Conservation (phyloP, 2,888 invertebrate species). For the Zygaena filipendulae region DNA sequence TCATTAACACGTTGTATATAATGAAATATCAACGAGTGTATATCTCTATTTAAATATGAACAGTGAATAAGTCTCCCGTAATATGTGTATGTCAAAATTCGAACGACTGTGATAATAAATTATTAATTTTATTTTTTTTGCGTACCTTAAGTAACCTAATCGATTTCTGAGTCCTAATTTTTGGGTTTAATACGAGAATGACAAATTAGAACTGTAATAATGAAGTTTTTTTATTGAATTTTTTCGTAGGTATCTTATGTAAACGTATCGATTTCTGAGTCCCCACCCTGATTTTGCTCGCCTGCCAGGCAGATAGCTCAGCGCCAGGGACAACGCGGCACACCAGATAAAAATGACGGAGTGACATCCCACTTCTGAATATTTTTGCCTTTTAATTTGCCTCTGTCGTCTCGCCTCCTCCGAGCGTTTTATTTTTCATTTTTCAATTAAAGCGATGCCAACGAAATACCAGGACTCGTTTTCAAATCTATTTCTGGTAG, state of each 20-base stretch:
- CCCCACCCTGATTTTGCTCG: conserved; percentile 24
- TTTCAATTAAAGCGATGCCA: conserved; percentile 14
- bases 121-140: no score
- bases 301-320: conserved; percentile 23
- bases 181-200: no score
- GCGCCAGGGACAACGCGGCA: conserved; percentile 28
- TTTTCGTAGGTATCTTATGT: conserved; percentile 21
- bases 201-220: no score
- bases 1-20: no score
- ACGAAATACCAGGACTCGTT: conserved; percentile 45
- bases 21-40: no score
- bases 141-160: no score
- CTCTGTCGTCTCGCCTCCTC: conserved; percentile 19
- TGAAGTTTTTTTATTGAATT: conserved; percentile 4
- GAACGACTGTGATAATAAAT: no score
- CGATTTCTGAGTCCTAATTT: no score
- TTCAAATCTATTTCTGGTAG: no score
- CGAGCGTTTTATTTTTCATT: conserved; percentile 24
- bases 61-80: no score
- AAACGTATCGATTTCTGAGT: conserved; percentile 18
- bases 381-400: conserved; percentile 34
- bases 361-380: conserved; percentile 24
- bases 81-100: no score
- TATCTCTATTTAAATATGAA: no score
- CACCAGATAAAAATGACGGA: conserved; percentile 27